Evolutionary conservation across 2,797 vertebrate genomes (phyloP).

Genomic region (Alectoris magna): DNA sequence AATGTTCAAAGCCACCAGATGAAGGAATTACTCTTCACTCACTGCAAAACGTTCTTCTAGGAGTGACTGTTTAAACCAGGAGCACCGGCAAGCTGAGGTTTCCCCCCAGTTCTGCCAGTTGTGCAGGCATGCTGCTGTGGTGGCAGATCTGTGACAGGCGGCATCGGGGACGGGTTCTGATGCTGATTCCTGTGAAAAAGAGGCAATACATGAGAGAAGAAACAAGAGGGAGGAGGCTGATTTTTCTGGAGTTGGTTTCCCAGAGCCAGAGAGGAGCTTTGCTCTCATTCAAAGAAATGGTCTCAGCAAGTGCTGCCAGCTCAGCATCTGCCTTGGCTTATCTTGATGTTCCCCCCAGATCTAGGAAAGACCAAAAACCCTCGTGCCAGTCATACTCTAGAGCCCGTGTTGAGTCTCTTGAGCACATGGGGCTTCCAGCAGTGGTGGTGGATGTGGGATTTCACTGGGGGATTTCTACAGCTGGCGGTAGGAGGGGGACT

Average conservation of each 20-base stretch:
- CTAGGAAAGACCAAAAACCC: neutral
- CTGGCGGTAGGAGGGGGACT: neutral
- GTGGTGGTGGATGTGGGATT: neutral
- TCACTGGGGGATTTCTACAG: neutral
- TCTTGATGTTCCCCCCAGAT: neutral
- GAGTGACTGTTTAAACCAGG: neutral
- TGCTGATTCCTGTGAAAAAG: neutral
- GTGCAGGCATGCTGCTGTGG: neutral
- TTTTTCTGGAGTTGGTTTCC: neutral
- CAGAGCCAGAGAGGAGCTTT: neutral
- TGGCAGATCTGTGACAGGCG: neutral
- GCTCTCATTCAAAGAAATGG: neutral
- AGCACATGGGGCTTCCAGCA: neutral
- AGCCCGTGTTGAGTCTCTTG: neutral
- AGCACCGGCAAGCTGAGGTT: neutral
- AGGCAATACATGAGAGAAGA: neutral
- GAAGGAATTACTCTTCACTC: slow-evolving; percentile 2
- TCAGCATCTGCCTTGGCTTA: neutral
- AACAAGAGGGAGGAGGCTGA: neutral
- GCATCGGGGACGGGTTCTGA: neutral
- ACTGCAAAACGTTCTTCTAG: neutral
- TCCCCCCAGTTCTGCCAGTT: neutral
- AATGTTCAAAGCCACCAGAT: neutral
- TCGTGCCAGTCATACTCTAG: neutral
- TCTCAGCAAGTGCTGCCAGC: neutral